phyloP scores from a whole-genome alignment of 1,140 invertebrate genomes.

The Nephotettix cincticeps region DNA sequence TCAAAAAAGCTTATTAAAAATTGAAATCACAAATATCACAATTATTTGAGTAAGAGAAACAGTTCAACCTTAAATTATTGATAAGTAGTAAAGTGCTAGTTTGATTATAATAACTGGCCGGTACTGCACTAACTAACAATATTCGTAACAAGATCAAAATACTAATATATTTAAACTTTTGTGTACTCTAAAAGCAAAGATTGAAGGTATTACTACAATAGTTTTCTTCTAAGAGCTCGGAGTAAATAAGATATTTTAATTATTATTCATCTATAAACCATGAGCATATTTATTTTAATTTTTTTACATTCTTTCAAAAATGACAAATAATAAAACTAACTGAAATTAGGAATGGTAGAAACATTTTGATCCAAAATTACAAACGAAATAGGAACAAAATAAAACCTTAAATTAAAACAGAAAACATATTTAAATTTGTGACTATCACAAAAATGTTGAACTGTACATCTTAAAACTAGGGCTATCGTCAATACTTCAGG shows the following conservation, averaged over 20 bases:
- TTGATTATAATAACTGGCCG: not conserved
- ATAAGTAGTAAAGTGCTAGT: not conserved
- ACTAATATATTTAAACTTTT: not conserved
- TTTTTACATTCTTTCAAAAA: not conserved
- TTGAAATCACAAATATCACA: conserved; percentile 19
- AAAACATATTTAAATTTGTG: not conserved
- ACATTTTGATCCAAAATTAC: not conserved
- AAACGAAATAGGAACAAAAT: conserved; percentile 6
- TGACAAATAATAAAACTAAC: not conserved
- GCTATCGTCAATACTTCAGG: conserved; percentile 12
- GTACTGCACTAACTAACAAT: not conserved
- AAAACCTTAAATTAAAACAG: not conserved
- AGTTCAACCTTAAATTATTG: not conserved
- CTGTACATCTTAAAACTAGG: conserved; percentile 5
- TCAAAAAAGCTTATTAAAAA: not conserved
- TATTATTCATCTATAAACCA: not conserved
- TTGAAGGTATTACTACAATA: not conserved
- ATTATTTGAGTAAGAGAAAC: conserved; percentile 7
- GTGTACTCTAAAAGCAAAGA: not conserved
- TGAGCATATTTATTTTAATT: too few relatives aligned
- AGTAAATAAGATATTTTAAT: not conserved
- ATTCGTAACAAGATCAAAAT: not conserved
- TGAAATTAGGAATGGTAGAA: not conserved
- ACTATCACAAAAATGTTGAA: not conserved
- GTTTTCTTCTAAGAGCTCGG: not conserved